A percentile compares a stretch with the other conserved stretches of the same genome.
phyloP scores from a whole-genome alignment of 1,140 invertebrate genomes.

The Ladona fulva region DNA sequence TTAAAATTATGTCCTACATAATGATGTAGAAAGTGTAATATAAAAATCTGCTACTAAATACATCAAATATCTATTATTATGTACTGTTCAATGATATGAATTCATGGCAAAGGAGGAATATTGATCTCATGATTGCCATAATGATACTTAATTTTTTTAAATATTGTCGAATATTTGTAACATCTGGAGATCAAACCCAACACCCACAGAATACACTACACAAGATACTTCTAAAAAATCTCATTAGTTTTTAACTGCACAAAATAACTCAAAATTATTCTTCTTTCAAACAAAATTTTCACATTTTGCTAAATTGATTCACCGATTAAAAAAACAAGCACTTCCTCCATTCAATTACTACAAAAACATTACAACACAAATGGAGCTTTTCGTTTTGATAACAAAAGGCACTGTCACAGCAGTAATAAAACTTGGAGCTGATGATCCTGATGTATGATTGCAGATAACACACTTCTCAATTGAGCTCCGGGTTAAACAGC shows the following conservation, averaged over 20 bases:
- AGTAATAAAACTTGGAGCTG: not conserved
- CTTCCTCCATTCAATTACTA: not conserved
- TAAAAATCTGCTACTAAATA: not conserved
- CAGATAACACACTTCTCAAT: not conserved
- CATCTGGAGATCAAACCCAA: not conserved
- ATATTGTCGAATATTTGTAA: constrained; percentile 8
- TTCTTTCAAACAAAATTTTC: not conserved
- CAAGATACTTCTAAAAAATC: not conserved
- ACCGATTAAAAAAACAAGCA: not conserved
- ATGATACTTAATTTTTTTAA: not conserved
- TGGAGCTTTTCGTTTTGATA: not conserved
- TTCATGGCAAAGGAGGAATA: not conserved
- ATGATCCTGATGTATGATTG: not conserved
- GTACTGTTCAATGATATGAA: not conserved
- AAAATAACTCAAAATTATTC: not conserved
- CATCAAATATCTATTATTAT: not conserved
- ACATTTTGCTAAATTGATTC: not conserved
- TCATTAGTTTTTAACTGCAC: not conserved
- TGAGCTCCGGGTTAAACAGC: not conserved
- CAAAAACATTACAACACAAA: not conserved
- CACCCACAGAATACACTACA: constrained; percentile 4
- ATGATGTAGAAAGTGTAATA: not conserved
- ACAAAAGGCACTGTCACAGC: not conserved
- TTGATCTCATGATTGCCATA: not conserved
- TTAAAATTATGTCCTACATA: not conserved